Conservation (phyloP, 2,797 vertebrate genomes). For the Tachyglossus aculeatus region DNA sequence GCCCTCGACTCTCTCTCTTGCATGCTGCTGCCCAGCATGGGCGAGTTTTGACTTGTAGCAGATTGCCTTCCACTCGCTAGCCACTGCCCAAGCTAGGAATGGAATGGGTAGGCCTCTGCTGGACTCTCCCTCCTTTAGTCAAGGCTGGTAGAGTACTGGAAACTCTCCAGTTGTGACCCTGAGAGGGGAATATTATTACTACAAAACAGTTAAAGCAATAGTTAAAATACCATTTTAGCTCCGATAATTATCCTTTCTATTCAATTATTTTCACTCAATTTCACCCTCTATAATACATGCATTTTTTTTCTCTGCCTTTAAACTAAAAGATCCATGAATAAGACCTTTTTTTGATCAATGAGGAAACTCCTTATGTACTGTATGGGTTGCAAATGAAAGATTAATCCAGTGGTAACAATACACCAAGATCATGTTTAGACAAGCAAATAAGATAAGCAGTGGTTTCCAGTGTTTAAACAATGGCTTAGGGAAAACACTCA, state of each 20-base stretch:
- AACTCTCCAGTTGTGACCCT: too few species aligned
- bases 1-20: too few species aligned
- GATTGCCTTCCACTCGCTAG: too few species aligned
- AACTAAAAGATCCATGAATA: not conserved
- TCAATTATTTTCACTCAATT: not conserved
- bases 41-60: too few species aligned
- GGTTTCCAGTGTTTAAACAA: constrained; percentile 11
- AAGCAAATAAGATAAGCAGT: not conserved
- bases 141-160: too few species aligned
- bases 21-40: too few species aligned
- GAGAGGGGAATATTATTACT: too few species aligned
- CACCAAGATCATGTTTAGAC: not conserved
- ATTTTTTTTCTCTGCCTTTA: not conserved
- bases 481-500: constrained; percentile 1
- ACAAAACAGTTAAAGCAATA: too few species aligned
- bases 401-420: not conserved
- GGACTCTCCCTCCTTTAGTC: too few species aligned
- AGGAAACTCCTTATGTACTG: not conserved
- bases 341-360: too few species aligned
- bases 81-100: too few species aligned
- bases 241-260: not conserved
- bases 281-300: not conserved
- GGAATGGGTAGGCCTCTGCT: too few species aligned
- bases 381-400: not conserved
- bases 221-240: not conserved